Evolutionary conservation across 2,888 invertebrate genomes (phyloP).

Genomic region (Oscheius myriophilus): DNA sequence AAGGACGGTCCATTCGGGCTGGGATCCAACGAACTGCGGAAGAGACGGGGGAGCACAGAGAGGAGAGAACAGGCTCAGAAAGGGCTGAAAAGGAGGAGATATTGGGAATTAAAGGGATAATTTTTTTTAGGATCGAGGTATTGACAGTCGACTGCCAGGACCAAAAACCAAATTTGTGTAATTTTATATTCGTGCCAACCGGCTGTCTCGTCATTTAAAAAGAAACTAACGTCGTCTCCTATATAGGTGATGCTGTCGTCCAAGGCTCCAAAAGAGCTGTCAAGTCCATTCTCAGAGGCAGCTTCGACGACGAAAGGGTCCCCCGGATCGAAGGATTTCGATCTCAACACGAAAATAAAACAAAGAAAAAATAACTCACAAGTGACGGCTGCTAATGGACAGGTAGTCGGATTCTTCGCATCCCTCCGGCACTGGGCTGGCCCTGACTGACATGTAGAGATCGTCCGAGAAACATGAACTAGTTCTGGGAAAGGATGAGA

Average conservation of each 20-base stretch:
- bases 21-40: constrained; percentile 6
- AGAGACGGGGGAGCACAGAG: neutral
- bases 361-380: constrained; percentile 7
- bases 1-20: constrained; percentile 12
- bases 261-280: neutral
- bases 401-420: constrained; percentile 12
- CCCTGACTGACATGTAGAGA: constrained; percentile 30
- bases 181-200: too few species aligned
- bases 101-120: too few species aligned
- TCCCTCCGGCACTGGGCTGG: constrained; percentile 18
- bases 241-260: neutral
- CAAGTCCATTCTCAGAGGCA: too few species aligned
- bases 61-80: constrained; percentile 5
- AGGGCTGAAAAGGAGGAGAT: constrained; percentile 23
- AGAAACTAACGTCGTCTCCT: constrained; percentile 1
- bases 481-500: constrained; percentile 5
- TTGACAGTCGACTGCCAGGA: too few species aligned
- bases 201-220: neutral
- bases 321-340: neutral
- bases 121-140: neutral
- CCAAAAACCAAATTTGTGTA: too few species aligned
- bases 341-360: constrained; percentile 4
- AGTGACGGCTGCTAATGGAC: constrained; percentile 21
- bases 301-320: too few species aligned
- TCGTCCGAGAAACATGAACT: constrained; percentile 27